Evolutionary conservation across 1,140 invertebrate genomes (phyloP).

Genomic region (Drosophila setifemur): DNA sequence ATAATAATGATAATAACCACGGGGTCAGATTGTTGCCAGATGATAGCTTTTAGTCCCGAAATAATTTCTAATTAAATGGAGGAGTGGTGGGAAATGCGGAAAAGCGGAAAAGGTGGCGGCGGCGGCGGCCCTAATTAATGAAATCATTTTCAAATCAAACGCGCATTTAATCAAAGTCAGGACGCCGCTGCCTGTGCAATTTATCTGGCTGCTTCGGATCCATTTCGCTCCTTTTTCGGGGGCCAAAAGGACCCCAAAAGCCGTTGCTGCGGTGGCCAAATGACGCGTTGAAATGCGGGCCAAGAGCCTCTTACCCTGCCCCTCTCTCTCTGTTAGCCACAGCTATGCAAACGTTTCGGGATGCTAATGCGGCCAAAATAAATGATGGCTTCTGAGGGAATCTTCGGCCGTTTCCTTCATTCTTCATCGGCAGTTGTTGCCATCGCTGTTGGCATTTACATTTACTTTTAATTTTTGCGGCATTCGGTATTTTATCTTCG

Average conservation of each 20-base stretch:
- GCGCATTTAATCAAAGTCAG: conserved; percentile 65
- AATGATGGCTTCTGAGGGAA: conserved; percentile 33
- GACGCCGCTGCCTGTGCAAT: conserved; percentile 20
- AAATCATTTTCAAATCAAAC: conserved; percentile 73
- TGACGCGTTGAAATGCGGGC: conserved; percentile 30
- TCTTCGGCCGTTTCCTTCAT: conserved; percentile 34
- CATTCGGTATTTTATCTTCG: conserved; percentile 45
- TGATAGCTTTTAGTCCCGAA: conserved; percentile 23
- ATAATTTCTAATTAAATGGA: conserved; percentile 18
- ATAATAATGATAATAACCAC: too few relatives aligned
- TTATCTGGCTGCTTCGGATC: conserved; percentile 26
- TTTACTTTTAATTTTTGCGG: conserved; percentile 47
- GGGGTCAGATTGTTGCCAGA: conserved; percentile 4
- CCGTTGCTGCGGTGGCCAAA: conserved; percentile 13
- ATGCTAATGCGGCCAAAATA: conserved; percentile 40
- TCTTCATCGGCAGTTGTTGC: conserved; percentile 13
- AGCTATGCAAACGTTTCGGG: conserved; percentile 28
- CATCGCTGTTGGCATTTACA: not conserved
- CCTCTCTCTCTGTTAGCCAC: not conserved
- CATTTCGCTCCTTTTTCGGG: not conserved
- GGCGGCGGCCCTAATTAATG: conserved; percentile 58
- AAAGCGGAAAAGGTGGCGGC: not conserved
- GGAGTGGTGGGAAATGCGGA: not conserved
- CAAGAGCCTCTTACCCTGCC: not conserved
- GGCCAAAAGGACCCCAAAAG: not conserved